Conservation (phyloP, 1,140 invertebrate species). For the Bombus confusus region DNA sequence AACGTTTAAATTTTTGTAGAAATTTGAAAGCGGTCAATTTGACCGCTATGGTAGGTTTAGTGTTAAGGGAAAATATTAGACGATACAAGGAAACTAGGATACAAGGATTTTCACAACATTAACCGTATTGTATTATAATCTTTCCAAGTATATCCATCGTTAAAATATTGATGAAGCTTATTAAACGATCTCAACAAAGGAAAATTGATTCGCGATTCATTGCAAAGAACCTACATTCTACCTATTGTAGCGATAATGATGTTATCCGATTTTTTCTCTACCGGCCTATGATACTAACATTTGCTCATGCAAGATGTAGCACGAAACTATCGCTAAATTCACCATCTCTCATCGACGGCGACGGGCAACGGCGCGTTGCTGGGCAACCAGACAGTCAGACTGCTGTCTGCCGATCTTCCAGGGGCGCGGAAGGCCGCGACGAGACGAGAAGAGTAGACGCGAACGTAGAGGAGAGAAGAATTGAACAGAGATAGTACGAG, state of each 20-base stretch:
- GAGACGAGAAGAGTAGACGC: slow-evolving; percentile 41
- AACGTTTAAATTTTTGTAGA: too few species aligned
- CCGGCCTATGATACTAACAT: not conserved
- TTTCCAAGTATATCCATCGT: not conserved
- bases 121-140: not conserved
- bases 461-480: slow-evolving; percentile 9
- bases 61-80: too few species aligned
- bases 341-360: slow-evolving; percentile 66
- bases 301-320: slow-evolving; percentile 45
- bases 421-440: slow-evolving; percentile 58
- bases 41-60: too few species aligned
- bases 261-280: not conserved
- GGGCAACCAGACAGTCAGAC: slow-evolving; percentile 76
- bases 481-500: slow-evolving; percentile 7
- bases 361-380: slow-evolving; percentile 71
- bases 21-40: too few species aligned
- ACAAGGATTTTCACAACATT: too few species aligned
- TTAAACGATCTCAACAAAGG: not conserved
- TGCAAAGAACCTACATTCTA: not conserved
- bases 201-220: not conserved
- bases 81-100: too few species aligned
- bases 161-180: not conserved
- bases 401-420: slow-evolving; percentile 70
- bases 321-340: slow-evolving; percentile 56
- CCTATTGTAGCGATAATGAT: not conserved